A percentile compares a stretch with the other conserved stretches of the same genome.
These are phyloP conservation scores for Drosophila ambigua DNA, from an alignment of 1,140 invertebrate species.

Conservation along the genomic window DNA sequence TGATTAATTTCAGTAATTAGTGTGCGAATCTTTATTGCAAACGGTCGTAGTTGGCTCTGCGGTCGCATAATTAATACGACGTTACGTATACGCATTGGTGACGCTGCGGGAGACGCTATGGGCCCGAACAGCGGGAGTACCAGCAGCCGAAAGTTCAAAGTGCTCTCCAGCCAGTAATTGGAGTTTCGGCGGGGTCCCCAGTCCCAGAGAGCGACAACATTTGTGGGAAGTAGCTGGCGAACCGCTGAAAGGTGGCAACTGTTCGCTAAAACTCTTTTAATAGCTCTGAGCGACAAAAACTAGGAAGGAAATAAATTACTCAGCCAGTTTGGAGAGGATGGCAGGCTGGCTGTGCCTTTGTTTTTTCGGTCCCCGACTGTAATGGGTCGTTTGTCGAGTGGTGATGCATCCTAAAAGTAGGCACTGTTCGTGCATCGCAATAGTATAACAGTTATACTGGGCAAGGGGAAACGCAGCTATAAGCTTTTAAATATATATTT, in stretches of 20 bases:
- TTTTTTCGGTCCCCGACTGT: conserved; percentile 11
- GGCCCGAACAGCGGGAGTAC: conserved; percentile 36
- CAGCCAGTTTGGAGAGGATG: conserved; percentile 32
- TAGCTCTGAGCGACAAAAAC: conserved; percentile 71
- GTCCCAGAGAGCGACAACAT: not conserved
- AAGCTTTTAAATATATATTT: no score
- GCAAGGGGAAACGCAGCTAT: no score
- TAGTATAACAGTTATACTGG: no score
- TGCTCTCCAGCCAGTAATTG: conserved; percentile 66
- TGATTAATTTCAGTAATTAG: conserved; percentile 74
- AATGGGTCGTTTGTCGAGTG: no score
- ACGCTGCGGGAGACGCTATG: conserved; percentile 62
- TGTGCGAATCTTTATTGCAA: conserved; percentile 30
- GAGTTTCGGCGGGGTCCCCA: conserved; percentile 23
- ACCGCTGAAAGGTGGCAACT: conserved; percentile 61
- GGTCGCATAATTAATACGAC: conserved; percentile 73
- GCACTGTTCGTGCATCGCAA: no score
- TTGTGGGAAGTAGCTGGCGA: conserved; percentile 55
- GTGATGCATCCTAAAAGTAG: no score
- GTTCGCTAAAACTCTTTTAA: conserved; percentile 68
- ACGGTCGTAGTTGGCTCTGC: conserved; percentile 19
- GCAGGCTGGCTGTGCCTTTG: conserved; percentile 38
- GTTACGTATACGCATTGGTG: conserved; percentile 75
- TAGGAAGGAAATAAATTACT: conserved; percentile 80
- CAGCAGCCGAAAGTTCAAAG: conserved; percentile 62